These are phyloP conservation scores for Lepidothrix coronata DNA, from an alignment of 2,113 vertebrate genomes.

Conservation along the genomic window DNA sequence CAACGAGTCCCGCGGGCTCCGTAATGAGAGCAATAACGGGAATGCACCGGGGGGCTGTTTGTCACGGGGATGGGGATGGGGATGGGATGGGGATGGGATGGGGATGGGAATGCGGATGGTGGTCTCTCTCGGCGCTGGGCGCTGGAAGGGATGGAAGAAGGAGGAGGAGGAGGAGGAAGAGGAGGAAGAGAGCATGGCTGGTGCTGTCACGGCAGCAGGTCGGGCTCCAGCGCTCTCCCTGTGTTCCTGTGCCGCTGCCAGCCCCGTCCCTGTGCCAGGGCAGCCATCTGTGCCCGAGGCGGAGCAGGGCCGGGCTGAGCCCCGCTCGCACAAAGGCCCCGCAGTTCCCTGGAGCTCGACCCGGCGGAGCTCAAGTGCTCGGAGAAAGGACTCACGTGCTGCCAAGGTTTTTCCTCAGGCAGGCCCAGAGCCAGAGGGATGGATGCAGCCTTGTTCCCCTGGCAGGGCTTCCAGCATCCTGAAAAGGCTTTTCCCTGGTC, in stretches of 20 bases:
- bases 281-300: neutral
- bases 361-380: conserved; percentile 16
- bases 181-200: neutral
- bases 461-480: neutral
- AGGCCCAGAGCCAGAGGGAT: neutral
- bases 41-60: neutral
- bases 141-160: neutral
- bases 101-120: neutral
- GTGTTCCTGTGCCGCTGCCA: neutral
- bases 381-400: neutral
- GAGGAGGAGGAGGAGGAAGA: neutral
- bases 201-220: neutral
- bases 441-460: neutral
- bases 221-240: rapidly evolving
- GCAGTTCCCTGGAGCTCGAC: neutral
- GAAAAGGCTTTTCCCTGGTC: neutral
- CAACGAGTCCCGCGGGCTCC: neutral
- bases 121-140: neutral
- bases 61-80: neutral
- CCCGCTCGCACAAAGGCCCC: neutral
- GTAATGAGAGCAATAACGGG: neutral
- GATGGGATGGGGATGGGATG: neutral
- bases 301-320: neutral
- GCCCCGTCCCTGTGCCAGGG: neutral
- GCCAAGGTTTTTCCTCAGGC: neutral